Evolutionary conservation across 2,888 invertebrate species (phyloP), one percentile per base, ranked within the genome.

Genomic region (Sphaerophoria rueppellii): DNA sequence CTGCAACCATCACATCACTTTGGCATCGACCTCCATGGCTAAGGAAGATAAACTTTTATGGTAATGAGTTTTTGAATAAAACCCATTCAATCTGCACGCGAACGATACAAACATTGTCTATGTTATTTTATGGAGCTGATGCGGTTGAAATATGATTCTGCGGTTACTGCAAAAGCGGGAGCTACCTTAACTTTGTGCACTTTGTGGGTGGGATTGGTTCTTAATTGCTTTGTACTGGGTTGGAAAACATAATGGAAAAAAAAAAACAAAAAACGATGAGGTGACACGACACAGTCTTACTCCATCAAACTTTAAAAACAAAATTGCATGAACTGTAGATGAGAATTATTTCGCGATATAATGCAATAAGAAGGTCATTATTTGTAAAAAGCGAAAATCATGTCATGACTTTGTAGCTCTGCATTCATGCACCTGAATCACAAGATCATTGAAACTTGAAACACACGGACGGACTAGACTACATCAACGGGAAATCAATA

Each of bases 191-290:
- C n/a, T 46, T 58, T 24, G 52, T 3, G 35, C 1, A 5, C 69
- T 9, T 34, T 71, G 80, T 83, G 80, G 79, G 83, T 83, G 83
- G 83, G 83, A 75, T 83, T 83, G 83, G 75, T 83, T 80, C 75
- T 83, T 75, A 67, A 80, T 83, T 60, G 79, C 34, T 71, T 65
- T 16, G 16, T 24, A 24, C 24, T 24, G 24, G 24, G 2, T 24
- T 24, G 24, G 24, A 24, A 24, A 24, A 2, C 24, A 24, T 24
- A 24, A 24, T 24, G 24, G 2, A 24, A 24, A 24, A 1, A 24
- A n/a, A n/a, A 24, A 24, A 24, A 24, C 24, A 24, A 24, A 24
- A 24, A 24, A 24, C 24, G 1, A 24, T 24, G 24, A 24, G 24
- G 24, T 24, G 24, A 24, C 24, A 24, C 24, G 24, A 24, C 24